Evolutionary conservation across 2,888 invertebrate species (phyloP).

Genomic region (Aleiodes alternator): DNA sequence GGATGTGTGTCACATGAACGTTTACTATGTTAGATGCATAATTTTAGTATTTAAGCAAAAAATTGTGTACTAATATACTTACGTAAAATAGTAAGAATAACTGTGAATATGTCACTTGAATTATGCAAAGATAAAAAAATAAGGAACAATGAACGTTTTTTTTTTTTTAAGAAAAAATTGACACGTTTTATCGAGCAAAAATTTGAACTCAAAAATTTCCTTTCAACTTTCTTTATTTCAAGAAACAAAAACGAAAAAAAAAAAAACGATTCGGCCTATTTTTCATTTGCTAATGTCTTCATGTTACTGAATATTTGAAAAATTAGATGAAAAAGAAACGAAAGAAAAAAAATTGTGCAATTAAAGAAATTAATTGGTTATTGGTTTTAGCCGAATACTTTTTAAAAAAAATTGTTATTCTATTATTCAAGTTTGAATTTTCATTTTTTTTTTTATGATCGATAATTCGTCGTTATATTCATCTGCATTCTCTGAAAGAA

Average conservation of each 20-base stretch:
- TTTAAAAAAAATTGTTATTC: neutral
- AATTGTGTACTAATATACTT: constrained; percentile 55
- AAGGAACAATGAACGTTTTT: constrained; percentile 26
- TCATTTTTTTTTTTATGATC: neutral
- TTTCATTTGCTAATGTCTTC: constrained; percentile 31
- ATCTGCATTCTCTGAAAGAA: neutral
- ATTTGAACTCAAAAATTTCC: constrained; percentile 17
- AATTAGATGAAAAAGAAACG: neutral
- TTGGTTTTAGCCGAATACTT: constrained; percentile 34
- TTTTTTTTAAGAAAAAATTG: too few relatives aligned
- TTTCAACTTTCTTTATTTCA: neutral
- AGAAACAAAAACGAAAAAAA: neutral
- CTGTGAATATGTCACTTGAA: constrained; percentile 49
- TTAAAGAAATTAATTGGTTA: constrained; percentile 31
- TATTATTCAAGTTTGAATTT: constrained; percentile 25
- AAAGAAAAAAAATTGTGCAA: constrained; percentile 47
- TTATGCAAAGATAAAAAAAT: constrained; percentile 45
- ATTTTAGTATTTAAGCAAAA: constrained; percentile 52
- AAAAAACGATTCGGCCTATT: constrained; percentile 25
- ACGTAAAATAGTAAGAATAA: constrained; percentile 57
- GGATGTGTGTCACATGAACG: constrained; percentile 41
- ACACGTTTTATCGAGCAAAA: neutral
- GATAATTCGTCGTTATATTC: neutral
- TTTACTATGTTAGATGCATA: constrained; percentile 50
- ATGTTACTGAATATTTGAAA: neutral